Evolutionary conservation across 23 tunicate genomes (phyloP).

Genomic region (Botrylloides violaceus): DNA sequence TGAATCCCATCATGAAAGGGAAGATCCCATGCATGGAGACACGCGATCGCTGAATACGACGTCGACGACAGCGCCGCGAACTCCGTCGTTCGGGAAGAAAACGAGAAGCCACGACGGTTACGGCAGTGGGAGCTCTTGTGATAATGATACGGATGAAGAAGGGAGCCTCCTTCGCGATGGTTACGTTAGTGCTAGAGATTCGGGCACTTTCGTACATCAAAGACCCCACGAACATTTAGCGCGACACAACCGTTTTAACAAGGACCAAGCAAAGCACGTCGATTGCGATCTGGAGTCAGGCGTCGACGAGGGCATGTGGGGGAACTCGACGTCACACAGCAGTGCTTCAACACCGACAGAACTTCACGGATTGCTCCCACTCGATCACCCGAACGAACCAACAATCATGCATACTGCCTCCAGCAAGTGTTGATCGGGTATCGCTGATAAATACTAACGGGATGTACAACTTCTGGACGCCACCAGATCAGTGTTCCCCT

Average conservation of each 20-base stretch:
- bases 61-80: slow-evolving; percentile 7
- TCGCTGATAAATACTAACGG: too few species aligned
- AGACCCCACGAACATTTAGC: not conserved
- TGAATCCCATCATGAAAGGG: not conserved
- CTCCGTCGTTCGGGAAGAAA: not conserved
- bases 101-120: not conserved
- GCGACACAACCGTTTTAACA: not conserved
- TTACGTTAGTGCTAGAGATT: not conserved
- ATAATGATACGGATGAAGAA: slow-evolving; percentile 18
- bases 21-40: not conserved
- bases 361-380: not conserved
- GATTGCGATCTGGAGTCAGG: slow-evolving; percentile 19
- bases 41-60: slow-evolving; percentile 6
- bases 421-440: slow-evolving; percentile 9
- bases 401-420: slow-evolving; percentile 2
- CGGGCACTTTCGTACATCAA: not conserved
- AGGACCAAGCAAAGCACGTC: not conserved
- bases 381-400: not conserved
- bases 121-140: slow-evolving; percentile 19
- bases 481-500: not conserved
- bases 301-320: slow-evolving; percentile 12
- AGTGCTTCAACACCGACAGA: slow-evolving; percentile 15
- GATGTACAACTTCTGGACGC: too few species aligned
- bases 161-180: not conserved
- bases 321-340: slow-evolving; percentile 11